Conservation (phyloP, 2,797 vertebrate genomes). For the Aphelocoma californica region DNA sequence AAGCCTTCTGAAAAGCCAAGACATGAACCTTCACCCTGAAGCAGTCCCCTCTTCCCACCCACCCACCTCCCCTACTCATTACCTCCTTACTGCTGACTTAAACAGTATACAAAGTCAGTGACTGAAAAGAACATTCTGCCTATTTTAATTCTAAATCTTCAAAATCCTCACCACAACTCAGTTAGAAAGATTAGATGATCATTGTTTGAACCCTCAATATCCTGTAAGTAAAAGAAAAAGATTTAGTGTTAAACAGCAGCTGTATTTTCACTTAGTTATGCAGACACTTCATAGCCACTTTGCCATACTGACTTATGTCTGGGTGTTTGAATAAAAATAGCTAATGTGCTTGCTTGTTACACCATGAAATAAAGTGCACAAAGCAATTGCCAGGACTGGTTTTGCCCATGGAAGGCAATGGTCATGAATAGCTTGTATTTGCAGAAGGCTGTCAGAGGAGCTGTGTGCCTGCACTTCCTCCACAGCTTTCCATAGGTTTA, state of each 20-base stretch:
- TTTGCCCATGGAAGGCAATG: conserved; percentile 39
- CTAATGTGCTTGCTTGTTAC: not conserved
- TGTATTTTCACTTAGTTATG: conserved; percentile 5
- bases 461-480: not conserved
- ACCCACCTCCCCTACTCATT: not conserved
- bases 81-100: not conserved
- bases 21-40: not conserved
- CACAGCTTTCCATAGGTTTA: not conserved
- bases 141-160: not conserved
- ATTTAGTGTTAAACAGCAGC: not conserved
- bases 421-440: conserved; percentile 33
- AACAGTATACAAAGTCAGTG: not conserved
- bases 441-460: conserved; percentile 12
- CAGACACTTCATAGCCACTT: conserved; percentile 15
- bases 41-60: not conserved
- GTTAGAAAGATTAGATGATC: not conserved
- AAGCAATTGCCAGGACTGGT: conserved; percentile 4
- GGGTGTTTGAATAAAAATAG: conserved; percentile 43
- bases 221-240: not conserved
- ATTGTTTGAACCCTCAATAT: not conserved
- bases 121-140: not conserved
- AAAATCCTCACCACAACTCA: not conserved
- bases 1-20: not conserved
- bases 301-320: conserved; percentile 7
- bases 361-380: conserved; percentile 30